A percentile compares a stretch with the other conserved stretches of the same genome.
These are phyloP conservation scores for Rachycentron canadum DNA, from an alignment of 2,797 vertebrate species.

Conservation along the genomic window DNA sequence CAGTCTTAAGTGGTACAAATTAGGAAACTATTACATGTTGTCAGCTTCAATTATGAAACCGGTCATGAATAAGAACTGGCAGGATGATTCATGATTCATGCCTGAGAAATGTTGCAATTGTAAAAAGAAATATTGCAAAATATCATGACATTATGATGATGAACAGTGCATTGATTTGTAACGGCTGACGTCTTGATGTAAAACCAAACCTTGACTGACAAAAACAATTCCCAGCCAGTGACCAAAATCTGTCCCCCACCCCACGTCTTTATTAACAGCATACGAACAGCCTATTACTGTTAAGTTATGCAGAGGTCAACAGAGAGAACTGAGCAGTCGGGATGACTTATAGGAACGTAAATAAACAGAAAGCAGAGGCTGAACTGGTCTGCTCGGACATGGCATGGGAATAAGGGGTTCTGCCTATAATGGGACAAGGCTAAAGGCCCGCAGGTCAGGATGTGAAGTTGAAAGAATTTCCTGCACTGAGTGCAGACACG, in stretches of 20 bases:
- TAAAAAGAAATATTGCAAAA: conserved; percentile 5
- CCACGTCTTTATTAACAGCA: background rate
- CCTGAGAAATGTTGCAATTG: conserved; percentile 29
- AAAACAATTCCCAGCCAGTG: conserved; percentile 30
- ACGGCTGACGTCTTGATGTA: conserved; percentile 8
- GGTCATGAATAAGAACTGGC: background rate
- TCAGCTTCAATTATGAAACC: conserved; percentile 31
- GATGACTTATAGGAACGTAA: conserved; percentile 48
- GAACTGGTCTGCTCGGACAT: conserved; percentile 26
- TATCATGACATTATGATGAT: background rate
- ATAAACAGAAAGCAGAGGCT: conserved; percentile 57
- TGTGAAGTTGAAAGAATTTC: conserved; percentile 71
- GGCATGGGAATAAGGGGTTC: conserved; percentile 65
- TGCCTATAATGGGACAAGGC: conserved; percentile 39
- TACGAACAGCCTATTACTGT: background rate
- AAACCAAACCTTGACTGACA: background rate
- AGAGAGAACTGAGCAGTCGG: conserved; percentile 26
- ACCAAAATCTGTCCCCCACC: background rate
- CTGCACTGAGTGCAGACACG: conserved; percentile 37
- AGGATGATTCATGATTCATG: conserved; percentile 20
- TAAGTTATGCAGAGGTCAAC: conserved; percentile 33
- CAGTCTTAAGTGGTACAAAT: conserved; percentile 24
- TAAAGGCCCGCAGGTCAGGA: conserved; percentile 63
- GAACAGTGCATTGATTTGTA: conserved; percentile 12
- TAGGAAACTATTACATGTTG: conserved; percentile 20